Percentiles rank a stretch among this genome's conserved stretches.
These are phyloP conservation scores for Dissostichus mawsoni DNA, from an alignment of 2,113 vertebrate genomes.

Conservation along the genomic window DNA sequence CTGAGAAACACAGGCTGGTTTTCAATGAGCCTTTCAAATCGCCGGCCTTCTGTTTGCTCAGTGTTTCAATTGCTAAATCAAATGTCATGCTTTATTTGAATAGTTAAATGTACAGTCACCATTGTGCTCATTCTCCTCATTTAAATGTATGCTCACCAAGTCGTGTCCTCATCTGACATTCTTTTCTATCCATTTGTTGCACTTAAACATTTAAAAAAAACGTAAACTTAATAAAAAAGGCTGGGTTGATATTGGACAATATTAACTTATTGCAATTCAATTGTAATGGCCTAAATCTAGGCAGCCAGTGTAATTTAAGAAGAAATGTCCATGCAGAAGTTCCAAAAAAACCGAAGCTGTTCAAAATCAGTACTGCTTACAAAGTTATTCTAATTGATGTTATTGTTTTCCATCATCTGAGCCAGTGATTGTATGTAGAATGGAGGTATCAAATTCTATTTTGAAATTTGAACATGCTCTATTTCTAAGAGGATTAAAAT, in stretches of 20 bases:
- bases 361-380: too few relatives aligned
- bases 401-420: too few relatives aligned
- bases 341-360: not conserved
- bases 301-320: not conserved
- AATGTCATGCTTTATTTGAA: not conserved
- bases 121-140: not conserved
- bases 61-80: not conserved
- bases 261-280: not conserved
- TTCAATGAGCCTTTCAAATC: conserved; percentile 8
- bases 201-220: not conserved
- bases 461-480: too few relatives aligned
- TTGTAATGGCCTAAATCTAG: not conserved
- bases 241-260: too few relatives aligned
- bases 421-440: too few relatives aligned
- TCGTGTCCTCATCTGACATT: too few relatives aligned
- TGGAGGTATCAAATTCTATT: too few relatives aligned
- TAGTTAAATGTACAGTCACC: too few relatives aligned
- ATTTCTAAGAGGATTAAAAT: too few relatives aligned
- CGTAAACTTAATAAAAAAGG: not conserved
- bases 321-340: not conserved
- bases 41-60: conserved; percentile 7
- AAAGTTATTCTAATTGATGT: too few relatives aligned
- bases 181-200: too few relatives aligned
- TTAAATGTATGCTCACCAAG: not conserved
- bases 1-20: not conserved